phyloP scores from a whole-genome alignment of 2,888 invertebrate genomes.

The Tipula unca region DNA sequence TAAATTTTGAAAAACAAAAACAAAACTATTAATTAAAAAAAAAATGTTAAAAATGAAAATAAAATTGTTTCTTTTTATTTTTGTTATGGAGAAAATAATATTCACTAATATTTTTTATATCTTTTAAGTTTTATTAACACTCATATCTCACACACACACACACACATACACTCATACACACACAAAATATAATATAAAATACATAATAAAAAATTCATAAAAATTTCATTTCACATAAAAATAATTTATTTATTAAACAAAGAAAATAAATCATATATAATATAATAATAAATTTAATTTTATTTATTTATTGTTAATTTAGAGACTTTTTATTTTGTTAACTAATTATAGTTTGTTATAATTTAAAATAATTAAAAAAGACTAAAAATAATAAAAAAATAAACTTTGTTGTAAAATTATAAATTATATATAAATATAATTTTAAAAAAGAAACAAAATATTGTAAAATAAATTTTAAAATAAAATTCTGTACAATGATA shows the following conservation, averaged over 20 bases:
- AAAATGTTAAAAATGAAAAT: not conserved
- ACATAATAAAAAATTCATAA: not conserved
- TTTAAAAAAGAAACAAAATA: not conserved
- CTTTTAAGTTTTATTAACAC: not conserved
- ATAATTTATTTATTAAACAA: not conserved
- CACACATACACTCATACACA: not conserved
- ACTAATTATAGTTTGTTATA: conserved; percentile 14
- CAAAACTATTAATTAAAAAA: not conserved
- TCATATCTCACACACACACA: not conserved
- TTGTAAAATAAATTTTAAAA: not conserved
- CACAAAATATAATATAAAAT: not conserved
- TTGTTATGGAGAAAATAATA: not conserved
- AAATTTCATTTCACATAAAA: not conserved
- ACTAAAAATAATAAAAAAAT: not conserved
- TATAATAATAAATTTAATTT: not conserved
- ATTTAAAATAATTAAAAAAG: conserved; percentile 8
- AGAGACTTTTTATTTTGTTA: not conserved
- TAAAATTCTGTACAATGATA: not conserved
- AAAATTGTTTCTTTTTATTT: not conserved
- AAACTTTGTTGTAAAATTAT: not conserved
- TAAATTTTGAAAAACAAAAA: not conserved
- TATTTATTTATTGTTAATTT: conserved; percentile 14
- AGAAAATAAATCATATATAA: not conserved
- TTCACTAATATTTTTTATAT: not conserved
- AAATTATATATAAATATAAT: not conserved